phyloP scores from a whole-genome alignment of 2,113 vertebrate genomes.

The Muscicapa adusta region DNA sequence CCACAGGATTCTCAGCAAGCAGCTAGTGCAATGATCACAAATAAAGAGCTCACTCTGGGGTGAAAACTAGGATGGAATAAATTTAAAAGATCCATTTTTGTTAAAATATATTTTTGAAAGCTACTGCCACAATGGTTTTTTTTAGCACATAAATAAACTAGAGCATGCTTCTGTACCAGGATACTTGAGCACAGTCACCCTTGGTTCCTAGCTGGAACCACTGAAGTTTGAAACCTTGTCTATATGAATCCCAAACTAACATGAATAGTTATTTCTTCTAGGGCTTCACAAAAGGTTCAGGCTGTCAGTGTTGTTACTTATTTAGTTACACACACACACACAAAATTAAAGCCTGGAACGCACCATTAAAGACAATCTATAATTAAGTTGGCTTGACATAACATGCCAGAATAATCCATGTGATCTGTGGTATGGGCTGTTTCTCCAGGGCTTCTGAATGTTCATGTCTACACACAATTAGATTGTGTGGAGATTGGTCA shows the following conservation, averaged over 20 bases:
- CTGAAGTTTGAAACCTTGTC: background rate
- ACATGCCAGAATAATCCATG: background rate
- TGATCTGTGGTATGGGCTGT: background rate
- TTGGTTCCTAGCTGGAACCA: background rate
- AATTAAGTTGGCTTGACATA: background rate
- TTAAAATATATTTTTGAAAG: background rate
- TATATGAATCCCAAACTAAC: background rate
- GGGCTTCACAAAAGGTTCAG: background rate
- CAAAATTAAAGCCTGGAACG: background rate
- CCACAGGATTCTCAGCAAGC: background rate
- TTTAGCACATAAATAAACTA: background rate
- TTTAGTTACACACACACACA: background rate
- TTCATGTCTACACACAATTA: background rate
- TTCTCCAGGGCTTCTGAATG: background rate
- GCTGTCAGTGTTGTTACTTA: background rate
- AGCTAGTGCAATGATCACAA: background rate
- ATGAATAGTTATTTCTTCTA: background rate
- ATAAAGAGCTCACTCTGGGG: background rate
- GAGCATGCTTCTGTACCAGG: background rate
- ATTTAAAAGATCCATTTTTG: background rate
- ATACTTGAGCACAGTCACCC: background rate
- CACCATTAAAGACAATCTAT: background rate
- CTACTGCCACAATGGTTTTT: background rate
- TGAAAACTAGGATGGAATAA: background rate
- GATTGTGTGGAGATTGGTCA: background rate